Conservation (phyloP, 2,888 invertebrate genomes). For the Scrobipalpa atriplicella region DNA sequence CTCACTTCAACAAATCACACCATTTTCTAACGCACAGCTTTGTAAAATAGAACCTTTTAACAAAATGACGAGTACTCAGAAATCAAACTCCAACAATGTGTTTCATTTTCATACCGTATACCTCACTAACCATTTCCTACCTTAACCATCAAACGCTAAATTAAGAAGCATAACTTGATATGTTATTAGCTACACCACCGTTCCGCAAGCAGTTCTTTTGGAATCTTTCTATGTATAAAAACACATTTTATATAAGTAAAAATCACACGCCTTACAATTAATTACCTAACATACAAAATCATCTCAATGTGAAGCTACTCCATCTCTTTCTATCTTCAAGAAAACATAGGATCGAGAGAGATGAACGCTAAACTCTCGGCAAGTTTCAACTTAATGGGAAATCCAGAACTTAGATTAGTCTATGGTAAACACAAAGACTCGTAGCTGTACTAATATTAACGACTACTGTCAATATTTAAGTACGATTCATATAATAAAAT, state of each 20-base stretch:
- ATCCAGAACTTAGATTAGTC: slow-evolving; percentile 51
- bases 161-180: slow-evolving; percentile 78
- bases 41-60: background rate
- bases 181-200: slow-evolving; percentile 75
- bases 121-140: slow-evolving; percentile 49
- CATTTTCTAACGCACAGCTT: background rate
- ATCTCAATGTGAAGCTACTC: slow-evolving; percentile 41
- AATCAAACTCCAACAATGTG: slow-evolving; percentile 38
- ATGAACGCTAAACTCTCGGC: slow-evolving; percentile 33
- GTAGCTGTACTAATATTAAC: slow-evolving; percentile 55
- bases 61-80: slow-evolving; percentile 13
- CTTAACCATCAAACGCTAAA: slow-evolving; percentile 45
- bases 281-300: slow-evolving; percentile 67
- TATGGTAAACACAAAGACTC: slow-evolving; percentile 59
- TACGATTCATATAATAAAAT: slow-evolving; percentile 73
- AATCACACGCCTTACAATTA: slow-evolving; percentile 75
- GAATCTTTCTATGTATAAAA: slow-evolving; percentile 79
- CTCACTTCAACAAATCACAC: background rate
- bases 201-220: slow-evolving; percentile 67
- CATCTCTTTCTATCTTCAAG: slow-evolving; percentile 31
- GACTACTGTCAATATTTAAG: slow-evolving; percentile 59
- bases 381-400: slow-evolving; percentile 41
- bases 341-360: slow-evolving; percentile 34
- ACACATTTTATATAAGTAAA: slow-evolving; percentile 64
- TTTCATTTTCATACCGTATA: slow-evolving; percentile 54